Evolutionary conservation across 2,113 vertebrate genomes (phyloP), one percentile per base, ranked within the genome.

Genomic region (Tor tambroides): DNA sequence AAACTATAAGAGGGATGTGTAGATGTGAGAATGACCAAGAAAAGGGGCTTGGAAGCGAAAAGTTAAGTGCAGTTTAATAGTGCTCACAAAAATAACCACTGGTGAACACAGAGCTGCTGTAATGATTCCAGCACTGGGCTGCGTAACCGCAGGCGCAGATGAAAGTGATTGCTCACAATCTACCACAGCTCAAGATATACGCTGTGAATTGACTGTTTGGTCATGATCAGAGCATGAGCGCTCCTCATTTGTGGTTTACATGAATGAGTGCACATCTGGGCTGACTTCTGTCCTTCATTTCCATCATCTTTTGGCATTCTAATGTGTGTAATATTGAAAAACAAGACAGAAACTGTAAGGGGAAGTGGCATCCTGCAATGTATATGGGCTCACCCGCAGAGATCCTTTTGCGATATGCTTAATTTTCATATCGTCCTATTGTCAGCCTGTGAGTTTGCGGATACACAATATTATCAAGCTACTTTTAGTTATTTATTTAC

Each of bases 91-190:
- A 79, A 79, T 79, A 85, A 65, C 75, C 26, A 9, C 28, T 75
- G 78, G 67, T 80, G 49, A 61, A 30, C 59, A 41, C 26, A 87
- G 38, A 59, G 30, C 35, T 71, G 26, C 41, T 76, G 23, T 76
- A 82, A 83, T 86, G 87, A 88, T 80, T 86, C 75, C 82, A 72
- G 63, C 85, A 65, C 38, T 83, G 80, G 75, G 67, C 23, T 49
- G 28, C 1, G 30, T 69, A 63, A 77, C 65, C 63, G 59, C 82
- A 87, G 65, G 32, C 77, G n/a, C 43, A 87, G 85, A 87, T 87
- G 85, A 86, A 84, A 87, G 74, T 14, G 82, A 83, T 85, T 75
- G 67, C 51, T 86, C 71, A 72, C 63, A 87, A 69, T 85, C 30
- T 61, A 78, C 69, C 49, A 82, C 71, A 51, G 61, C 67, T 72